Base-by-base conservation (phyloP, 1,140 invertebrate species). In the Drosophila leontia region DNA sequence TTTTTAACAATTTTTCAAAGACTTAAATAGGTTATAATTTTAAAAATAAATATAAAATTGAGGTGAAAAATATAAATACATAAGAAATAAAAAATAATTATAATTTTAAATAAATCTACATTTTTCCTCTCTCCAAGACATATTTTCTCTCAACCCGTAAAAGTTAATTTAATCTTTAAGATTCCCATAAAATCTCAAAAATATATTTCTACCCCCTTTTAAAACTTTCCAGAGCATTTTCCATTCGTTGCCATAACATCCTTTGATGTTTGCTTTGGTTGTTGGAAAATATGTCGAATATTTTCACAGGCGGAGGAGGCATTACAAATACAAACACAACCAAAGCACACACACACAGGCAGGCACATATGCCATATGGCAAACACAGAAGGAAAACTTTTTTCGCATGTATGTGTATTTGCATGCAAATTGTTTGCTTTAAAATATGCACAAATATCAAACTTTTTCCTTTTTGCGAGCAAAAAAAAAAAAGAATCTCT, bases 381-480 rank as follows among this genome's bases (percentile, higher is more conserved):
- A 80, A 80, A 79, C 76, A 83, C 56, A 67, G 44, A 68, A 47
- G 48, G 50, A 34, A 42, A 80, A 70, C 60, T 70, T 80, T 84
- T 74, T 61, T 68, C 70, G 79, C 83, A 72, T 87, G 45, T 72
- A 37, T 72, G 67, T 37, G 69, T 72, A 90, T 88, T 88, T 78
- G 68, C 85, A 88, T 84, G 85, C 74, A 90, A 88, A 88, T 88
- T 88, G 85, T 88, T 88, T 88, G 70, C 85, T 70, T 90, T 85
- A 82, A 88, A 88, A 88, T 88, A 88, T 90, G 86, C 86, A 82
- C 67, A 85, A 85, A 90, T 71, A 80, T 55, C 62, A 80, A 50
- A 50, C 44, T 51, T 74, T 77, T 77, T 61, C n/a, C 15, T 9
- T n/a, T n/a, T n/a, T n/a, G n/a, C n/a, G n/a, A 23, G 29, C 29